These are phyloP conservation scores for Sclerurus mexicanus DNA, from an alignment of 2,113 vertebrate genomes.

Conservation along the genomic window DNA sequence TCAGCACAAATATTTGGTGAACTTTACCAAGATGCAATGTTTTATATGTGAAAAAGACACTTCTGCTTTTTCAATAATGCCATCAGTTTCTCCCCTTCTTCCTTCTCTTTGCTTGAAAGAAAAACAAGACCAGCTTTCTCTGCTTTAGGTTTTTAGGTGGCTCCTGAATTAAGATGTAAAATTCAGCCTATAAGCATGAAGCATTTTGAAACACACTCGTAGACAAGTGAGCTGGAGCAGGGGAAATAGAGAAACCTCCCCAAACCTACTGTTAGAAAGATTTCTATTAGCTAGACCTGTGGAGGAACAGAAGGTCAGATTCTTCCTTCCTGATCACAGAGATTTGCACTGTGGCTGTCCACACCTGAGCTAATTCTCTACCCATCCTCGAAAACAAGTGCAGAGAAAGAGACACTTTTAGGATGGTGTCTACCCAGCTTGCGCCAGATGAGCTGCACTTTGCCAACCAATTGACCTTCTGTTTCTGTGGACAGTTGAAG, in stretches of 20 bases:
- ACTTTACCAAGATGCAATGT: background rate
- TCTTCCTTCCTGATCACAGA: background rate
- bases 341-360: background rate
- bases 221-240: background rate
- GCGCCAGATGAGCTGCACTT: background rate
- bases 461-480: background rate
- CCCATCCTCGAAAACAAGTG: background rate
- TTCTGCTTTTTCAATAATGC: background rate
- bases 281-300: background rate
- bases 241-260: background rate
- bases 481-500: background rate
- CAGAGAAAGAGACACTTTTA: background rate
- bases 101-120: background rate
- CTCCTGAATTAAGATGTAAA: background rate
- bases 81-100: background rate
- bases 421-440: background rate
- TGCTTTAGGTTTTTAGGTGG: background rate
- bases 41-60: background rate
- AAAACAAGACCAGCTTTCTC: background rate
- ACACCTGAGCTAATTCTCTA: background rate
- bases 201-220: background rate
- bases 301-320: background rate
- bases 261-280: background rate
- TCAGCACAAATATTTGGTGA: background rate
- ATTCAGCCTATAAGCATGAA: background rate